Conservation (phyloP, 2,113 vertebrate species). For the Charadrius vociferus region DNA sequence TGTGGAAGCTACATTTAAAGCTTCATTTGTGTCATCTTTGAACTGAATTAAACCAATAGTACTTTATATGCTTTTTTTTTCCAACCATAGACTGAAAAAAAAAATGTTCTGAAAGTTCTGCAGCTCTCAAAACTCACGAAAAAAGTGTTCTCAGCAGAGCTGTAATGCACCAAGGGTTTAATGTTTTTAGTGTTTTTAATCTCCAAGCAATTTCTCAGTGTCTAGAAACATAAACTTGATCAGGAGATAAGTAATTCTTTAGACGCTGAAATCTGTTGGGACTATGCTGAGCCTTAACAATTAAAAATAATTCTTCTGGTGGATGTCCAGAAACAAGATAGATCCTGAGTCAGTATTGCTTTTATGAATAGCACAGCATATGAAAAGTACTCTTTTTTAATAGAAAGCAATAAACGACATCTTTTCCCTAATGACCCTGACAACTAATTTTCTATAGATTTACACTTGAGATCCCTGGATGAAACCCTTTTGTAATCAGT, state of each 20-base stretch:
- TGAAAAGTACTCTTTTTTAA: conserved; percentile 42
- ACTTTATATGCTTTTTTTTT: background rate
- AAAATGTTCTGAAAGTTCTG: background rate
- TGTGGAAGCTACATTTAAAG: background rate
- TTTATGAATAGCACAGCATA: conserved; percentile 39
- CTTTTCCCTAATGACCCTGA: conserved; percentile 46
- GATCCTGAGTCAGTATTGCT: conserved; percentile 4
- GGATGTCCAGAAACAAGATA: conserved; percentile 25
- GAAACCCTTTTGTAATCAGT: conserved; percentile 22
- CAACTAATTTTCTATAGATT: conserved; percentile 54
- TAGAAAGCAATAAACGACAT: conserved; percentile 32
- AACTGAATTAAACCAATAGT: background rate
- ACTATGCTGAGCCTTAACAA: conserved; percentile 37
- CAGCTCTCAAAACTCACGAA: conserved; percentile 1
- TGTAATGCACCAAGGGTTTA: background rate
- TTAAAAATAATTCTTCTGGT: conserved; percentile 57
- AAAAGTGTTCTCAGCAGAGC: background rate
- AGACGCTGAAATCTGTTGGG: conserved; percentile 35
- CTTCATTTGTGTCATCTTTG: background rate
- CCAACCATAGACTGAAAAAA: background rate
- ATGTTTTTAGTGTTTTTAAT: background rate
- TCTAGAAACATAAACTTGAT: conserved; percentile 21
- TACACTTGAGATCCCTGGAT: conserved; percentile 6
- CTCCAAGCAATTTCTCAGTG: conserved; percentile 25
- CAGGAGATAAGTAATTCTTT: conserved; percentile 50